A percentile compares a stretch with the other conserved stretches of the same genome.
phyloP scores from a whole-genome alignment of 2,113 vertebrate genomes.

The Takifugu bimaculatus region DNA sequence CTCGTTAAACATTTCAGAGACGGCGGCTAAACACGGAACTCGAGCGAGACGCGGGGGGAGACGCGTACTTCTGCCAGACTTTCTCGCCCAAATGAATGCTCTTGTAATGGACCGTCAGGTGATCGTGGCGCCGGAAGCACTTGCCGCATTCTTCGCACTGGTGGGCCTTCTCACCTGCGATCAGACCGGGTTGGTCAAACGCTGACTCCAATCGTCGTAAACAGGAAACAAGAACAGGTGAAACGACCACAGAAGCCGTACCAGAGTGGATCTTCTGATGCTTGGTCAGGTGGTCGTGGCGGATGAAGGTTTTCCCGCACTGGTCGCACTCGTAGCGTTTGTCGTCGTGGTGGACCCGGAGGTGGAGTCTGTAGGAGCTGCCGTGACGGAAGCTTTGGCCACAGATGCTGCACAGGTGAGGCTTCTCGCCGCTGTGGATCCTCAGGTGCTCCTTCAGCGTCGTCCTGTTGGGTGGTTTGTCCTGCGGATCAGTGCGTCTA shows the following conservation, averaged over 20 bases:
- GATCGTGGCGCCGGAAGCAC: constrained; percentile 93
- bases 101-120: constrained; percentile 95
- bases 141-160: constrained; percentile 98
- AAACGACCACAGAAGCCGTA: constrained; percentile 43
- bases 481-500: background rate
- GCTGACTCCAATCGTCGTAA: background rate
- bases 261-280: constrained; percentile 98
- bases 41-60: background rate
- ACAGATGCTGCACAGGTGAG: constrained; percentile 96
- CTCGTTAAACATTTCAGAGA: background rate
- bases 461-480: constrained; percentile 72
- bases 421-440: constrained; percentile 98
- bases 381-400: constrained; percentile 97
- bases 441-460: constrained; percentile 93
- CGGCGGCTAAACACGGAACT: background rate
- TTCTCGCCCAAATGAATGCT: constrained; percentile 97
- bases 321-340: constrained; percentile 97
- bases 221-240: background rate
- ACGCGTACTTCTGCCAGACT: constrained; percentile 93
- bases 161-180: constrained; percentile 91
- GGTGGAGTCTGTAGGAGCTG: constrained; percentile 97
- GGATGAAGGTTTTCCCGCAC: constrained; percentile 96
- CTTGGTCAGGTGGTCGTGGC: constrained; percentile 96
- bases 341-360: constrained; percentile 94
- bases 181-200: too few species aligned